Conservation (phyloP, 2,797 vertebrate species). For the Trichosurus vulpecula region DNA sequence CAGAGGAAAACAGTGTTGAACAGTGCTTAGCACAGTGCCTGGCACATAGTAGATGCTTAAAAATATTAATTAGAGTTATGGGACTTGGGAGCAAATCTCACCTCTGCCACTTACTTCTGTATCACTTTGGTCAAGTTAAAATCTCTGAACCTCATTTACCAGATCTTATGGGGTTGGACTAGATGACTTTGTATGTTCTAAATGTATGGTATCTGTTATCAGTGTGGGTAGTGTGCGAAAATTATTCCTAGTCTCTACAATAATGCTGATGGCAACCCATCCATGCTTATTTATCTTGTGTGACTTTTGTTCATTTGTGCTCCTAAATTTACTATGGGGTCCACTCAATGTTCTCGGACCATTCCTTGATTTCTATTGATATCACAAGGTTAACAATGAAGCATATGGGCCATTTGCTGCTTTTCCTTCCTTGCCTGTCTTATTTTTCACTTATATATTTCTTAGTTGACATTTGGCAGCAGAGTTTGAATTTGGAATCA, state of each 20-base stretch:
- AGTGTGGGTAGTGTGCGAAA: not conserved
- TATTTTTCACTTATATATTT: not conserved
- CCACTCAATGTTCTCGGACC: not conserved
- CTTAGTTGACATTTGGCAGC: not conserved
- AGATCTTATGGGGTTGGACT: not conserved
- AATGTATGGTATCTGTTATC: not conserved
- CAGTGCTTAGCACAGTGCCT: not conserved
- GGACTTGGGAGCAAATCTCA: not conserved
- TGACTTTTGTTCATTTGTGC: not conserved
- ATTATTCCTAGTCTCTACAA: not conserved
- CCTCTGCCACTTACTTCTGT: not conserved
- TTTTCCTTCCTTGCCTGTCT: not conserved
- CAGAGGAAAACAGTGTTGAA: not conserved
- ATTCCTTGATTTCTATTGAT: not conserved
- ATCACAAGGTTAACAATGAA: not conserved
- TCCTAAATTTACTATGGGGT: not conserved
- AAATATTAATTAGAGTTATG: not conserved
- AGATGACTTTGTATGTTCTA: not conserved
- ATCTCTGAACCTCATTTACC: not conserved
- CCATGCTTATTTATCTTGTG: not conserved
- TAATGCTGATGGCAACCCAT: not conserved
- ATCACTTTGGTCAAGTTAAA: not conserved
- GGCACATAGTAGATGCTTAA: not conserved
- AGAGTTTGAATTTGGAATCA: not conserved
- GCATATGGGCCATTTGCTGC: not conserved